A percentile compares a stretch with the other conserved stretches of the same genome.
Conservation (phyloP, 2,113 vertebrate species). For the Clarias batrachus region DNA sequence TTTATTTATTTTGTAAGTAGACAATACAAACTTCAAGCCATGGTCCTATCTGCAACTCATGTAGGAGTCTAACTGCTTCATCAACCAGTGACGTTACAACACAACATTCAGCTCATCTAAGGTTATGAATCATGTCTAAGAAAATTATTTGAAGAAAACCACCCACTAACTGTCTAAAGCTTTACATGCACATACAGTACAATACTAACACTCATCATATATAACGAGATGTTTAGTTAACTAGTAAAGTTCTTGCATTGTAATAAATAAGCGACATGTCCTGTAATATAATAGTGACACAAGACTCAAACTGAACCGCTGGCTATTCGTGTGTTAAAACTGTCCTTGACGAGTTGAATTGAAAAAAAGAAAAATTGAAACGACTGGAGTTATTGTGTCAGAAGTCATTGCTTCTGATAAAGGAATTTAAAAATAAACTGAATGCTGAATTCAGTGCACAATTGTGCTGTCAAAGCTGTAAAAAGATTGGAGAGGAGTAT, state of each 20-base stretch:
- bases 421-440: constrained; percentile 2
- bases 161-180: neutral
- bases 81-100: neutral
- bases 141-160: neutral
- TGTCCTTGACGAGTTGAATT: constrained; percentile 9
- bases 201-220: neutral
- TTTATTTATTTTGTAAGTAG: neutral
- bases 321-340: neutral
- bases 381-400: neutral
- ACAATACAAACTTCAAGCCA: neutral
- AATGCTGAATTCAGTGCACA: neutral
- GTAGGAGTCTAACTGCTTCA: neutral
- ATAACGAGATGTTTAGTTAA: constrained; percentile 6
- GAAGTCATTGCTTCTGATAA: neutral
- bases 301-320: constrained; percentile 2
- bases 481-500: neutral
- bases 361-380: neutral
- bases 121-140: neutral
- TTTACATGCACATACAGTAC: neutral
- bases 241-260: neutral
- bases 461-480: constrained; percentile 9
- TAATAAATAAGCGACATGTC: neutral
- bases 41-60: neutral
- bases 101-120: neutral
- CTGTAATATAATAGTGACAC: neutral